These are phyloP conservation scores for Ariopsis seemanni DNA, from an alignment of 2,113 vertebrate species.

Conservation along the genomic window DNA sequence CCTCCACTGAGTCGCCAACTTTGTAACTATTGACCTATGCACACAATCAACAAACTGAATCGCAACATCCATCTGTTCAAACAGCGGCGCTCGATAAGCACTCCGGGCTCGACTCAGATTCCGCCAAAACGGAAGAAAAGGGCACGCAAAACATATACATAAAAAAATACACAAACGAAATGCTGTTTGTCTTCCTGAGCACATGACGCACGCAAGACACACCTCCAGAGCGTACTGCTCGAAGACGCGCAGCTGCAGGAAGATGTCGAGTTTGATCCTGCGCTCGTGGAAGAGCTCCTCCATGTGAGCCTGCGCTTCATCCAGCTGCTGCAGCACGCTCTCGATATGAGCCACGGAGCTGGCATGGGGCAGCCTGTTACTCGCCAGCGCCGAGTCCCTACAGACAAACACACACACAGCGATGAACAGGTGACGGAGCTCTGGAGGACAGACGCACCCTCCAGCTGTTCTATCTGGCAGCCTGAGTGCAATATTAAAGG, in stretches of 20 bases:
- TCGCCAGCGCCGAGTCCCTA: constrained; percentile 85
- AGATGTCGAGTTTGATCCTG: constrained; percentile 87
- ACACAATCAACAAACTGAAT: constrained; percentile 20
- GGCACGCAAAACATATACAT: neutral
- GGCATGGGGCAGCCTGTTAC: constrained; percentile 84
- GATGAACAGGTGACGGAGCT: constrained; percentile 1
- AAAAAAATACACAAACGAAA: neutral
- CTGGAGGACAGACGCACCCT: neutral
- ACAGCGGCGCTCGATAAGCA: constrained; percentile 25
- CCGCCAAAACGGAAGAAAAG: neutral
- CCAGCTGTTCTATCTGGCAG: constrained; percentile 1
- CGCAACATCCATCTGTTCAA: constrained; percentile 29
- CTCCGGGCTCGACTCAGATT: neutral
- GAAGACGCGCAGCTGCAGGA: constrained; percentile 86
- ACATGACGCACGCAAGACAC: constrained; percentile 35
- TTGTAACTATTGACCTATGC: neutral
- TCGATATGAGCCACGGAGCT: constrained; percentile 89
- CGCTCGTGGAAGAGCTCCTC: constrained; percentile 88
- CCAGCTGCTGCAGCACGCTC: constrained; percentile 84
- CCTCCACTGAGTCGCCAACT: neutral
- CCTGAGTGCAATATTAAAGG: neutral
- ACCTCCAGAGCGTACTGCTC: constrained; percentile 89
- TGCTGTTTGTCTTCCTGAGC: neutral
- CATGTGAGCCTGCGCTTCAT: constrained; percentile 88
- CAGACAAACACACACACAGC: constrained; percentile 14